These are phyloP conservation scores for Oncorhynchus mykiss DNA, from an alignment of 2,113 vertebrate species.

Conservation along the genomic window DNA sequence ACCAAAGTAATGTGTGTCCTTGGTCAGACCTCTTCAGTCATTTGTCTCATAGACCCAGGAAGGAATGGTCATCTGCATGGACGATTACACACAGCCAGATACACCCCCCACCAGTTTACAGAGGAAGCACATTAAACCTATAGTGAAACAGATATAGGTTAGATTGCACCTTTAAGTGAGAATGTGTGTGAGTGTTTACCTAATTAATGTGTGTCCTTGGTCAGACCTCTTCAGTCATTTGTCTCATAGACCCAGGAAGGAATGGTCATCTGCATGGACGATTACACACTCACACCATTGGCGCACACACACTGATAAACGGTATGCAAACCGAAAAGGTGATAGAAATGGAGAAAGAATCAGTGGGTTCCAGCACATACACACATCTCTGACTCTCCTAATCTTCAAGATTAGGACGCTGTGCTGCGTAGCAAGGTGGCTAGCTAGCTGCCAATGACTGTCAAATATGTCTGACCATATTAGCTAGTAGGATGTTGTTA, in stretches of 20 bases:
- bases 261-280: slow-evolving; percentile 60
- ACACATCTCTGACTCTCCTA: neutral
- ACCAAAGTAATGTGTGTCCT: slow-evolving; percentile 62
- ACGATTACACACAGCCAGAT: slow-evolving; percentile 17
- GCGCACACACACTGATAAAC: slow-evolving; percentile 5
- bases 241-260: slow-evolving; percentile 62
- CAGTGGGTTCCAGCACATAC: neutral
- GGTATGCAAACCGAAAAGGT: slow-evolving; percentile 17
- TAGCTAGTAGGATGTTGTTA: neutral
- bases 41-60: slow-evolving; percentile 67
- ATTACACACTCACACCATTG: slow-evolving; percentile 18
- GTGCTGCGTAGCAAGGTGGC: neutral
- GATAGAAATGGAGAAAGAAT: neutral
- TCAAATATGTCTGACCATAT: neutral
- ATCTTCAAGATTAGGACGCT: neutral
- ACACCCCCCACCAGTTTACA: no score
- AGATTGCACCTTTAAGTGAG: no score
- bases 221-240: slow-evolving; percentile 71
- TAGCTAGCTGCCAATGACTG: neutral
- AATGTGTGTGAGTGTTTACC: slow-evolving; percentile 41
- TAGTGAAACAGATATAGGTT: no score
- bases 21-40: slow-evolving; percentile 68
- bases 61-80: slow-evolving; percentile 58
- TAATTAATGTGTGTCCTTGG: slow-evolving; percentile 60
- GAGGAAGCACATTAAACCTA: no score